These are phyloP conservation scores for Epicauta chinensis DNA, from an alignment of 1,140 invertebrate genomes.

Conservation along the genomic window DNA sequence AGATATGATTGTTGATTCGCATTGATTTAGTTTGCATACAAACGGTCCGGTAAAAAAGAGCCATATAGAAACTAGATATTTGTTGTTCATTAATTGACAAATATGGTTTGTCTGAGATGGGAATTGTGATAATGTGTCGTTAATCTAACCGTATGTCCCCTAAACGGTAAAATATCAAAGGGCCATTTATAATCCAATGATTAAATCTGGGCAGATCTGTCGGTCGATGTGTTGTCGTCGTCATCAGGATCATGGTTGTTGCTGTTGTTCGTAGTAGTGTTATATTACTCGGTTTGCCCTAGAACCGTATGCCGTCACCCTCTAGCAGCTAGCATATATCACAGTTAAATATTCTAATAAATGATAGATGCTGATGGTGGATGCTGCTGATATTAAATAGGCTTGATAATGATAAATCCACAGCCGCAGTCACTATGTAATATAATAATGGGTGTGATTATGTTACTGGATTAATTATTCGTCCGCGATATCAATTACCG, in stretches of 20 bases:
- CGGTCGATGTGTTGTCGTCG: constrained; percentile 12
- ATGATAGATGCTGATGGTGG: constrained; percentile 17
- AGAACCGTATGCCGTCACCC: too few species aligned
- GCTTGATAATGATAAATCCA: constrained; percentile 23
- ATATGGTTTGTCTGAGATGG: too few species aligned
- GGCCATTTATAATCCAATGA: constrained; percentile 21
- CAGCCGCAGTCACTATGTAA: constrained; percentile 16
- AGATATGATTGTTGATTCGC: too few species aligned
- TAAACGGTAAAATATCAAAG: constrained; percentile 17
- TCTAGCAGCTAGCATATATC: constrained; percentile 12
- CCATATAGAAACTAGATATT: too few species aligned
- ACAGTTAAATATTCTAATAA: constrained; percentile 24
- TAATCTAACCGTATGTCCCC: constrained; percentile 9
- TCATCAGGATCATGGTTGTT: too few species aligned
- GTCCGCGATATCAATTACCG: constrained; percentile 20
- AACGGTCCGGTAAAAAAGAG: too few species aligned
- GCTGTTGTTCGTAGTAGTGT: too few species aligned
- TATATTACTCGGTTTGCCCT: too few species aligned
- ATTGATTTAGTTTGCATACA: too few species aligned
- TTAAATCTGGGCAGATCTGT: constrained; percentile 21
- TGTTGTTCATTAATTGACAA: too few species aligned
- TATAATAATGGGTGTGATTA: constrained; percentile 22
- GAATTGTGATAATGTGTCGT: constrained; percentile 4
- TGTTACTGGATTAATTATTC: constrained; percentile 22
- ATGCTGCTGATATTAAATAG: constrained; percentile 18